Evolutionary conservation across 2,888 invertebrate species (phyloP).

Genomic region (Sarcophaga variegata): DNA sequence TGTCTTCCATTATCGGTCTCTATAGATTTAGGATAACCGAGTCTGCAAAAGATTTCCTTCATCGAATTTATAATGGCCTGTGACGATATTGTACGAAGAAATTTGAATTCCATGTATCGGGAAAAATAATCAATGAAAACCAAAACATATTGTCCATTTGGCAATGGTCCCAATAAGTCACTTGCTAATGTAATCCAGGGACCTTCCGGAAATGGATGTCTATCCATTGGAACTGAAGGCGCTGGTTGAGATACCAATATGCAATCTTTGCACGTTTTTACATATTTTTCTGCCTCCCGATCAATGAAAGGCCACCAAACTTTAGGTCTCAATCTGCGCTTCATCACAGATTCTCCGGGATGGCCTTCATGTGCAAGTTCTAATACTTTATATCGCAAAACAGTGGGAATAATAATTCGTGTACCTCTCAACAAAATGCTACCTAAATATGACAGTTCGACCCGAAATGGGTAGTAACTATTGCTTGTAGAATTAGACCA

Average conservation of each 20-base stretch:
- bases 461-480: no score
- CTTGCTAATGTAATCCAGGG: slow-evolving; percentile 60
- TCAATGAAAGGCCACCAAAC: slow-evolving; percentile 69
- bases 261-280: slow-evolving; percentile 67
- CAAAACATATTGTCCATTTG: slow-evolving; percentile 60
- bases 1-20: slow-evolving; percentile 68
- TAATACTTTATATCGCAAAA: no score
- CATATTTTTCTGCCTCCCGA: slow-evolving; percentile 66
- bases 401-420: no score
- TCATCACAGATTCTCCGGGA: slow-evolving; percentile 43
- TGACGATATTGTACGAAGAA: slow-evolving; percentile 54
- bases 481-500: no score
- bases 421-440: no score
- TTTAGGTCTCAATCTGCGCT: slow-evolving; percentile 56
- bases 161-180: slow-evolving; percentile 54
- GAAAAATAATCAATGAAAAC: slow-evolving; percentile 51
- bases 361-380: no score
- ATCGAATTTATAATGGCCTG: slow-evolving; percentile 58
- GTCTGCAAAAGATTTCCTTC: slow-evolving; percentile 68
- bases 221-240: slow-evolving; percentile 66
- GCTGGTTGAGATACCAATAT: slow-evolving; percentile 65
- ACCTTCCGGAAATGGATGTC: slow-evolving; percentile 61
- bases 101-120: slow-evolving; percentile 52
- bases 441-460: no score
- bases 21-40: slow-evolving; percentile 63